These are phyloP conservation scores for Acleris sparsana DNA, from an alignment of 2,888 invertebrate genomes.

Conservation along the genomic window DNA sequence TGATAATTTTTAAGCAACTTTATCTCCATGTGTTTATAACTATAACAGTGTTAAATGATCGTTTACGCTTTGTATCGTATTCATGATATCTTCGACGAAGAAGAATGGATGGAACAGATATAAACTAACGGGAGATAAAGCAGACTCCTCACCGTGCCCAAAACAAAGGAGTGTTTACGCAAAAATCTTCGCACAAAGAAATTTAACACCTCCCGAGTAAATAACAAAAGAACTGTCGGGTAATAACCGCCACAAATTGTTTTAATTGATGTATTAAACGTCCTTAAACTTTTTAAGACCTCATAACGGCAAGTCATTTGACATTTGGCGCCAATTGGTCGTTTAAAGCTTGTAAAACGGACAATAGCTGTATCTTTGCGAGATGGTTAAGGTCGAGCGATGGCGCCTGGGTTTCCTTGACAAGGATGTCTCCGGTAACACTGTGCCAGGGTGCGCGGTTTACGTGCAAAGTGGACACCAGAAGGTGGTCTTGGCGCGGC, in stretches of 20 bases:
- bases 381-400: background rate
- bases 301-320: slow-evolving; percentile 2
- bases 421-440: slow-evolving; percentile 1
- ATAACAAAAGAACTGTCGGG: background rate
- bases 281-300: slow-evolving; percentile 17
- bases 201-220: slow-evolving; percentile 7
- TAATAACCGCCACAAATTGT: slow-evolving; percentile 10
- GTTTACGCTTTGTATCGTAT: too few relatives aligned
- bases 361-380: slow-evolving; percentile 7
- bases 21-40: too few relatives aligned
- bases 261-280: slow-evolving; percentile 10
- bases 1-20: too few relatives aligned
- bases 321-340: slow-evolving; percentile 8
- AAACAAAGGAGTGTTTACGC: slow-evolving; percentile 14
- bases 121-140: slow-evolving; percentile 4
- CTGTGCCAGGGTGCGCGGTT: background rate
- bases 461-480: too few relatives aligned
- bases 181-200: slow-evolving; percentile 14
- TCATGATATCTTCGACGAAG: background rate
- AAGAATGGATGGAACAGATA: background rate
- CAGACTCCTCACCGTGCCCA: background rate
- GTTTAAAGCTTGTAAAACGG: slow-evolving; percentile 2
- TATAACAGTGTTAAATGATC: too few relatives aligned
- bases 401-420: slow-evolving; percentile 5
- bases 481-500: too few relatives aligned